phyloP scores from a whole-genome alignment of 2,888 invertebrate species.

The Cetonia aurata region DNA sequence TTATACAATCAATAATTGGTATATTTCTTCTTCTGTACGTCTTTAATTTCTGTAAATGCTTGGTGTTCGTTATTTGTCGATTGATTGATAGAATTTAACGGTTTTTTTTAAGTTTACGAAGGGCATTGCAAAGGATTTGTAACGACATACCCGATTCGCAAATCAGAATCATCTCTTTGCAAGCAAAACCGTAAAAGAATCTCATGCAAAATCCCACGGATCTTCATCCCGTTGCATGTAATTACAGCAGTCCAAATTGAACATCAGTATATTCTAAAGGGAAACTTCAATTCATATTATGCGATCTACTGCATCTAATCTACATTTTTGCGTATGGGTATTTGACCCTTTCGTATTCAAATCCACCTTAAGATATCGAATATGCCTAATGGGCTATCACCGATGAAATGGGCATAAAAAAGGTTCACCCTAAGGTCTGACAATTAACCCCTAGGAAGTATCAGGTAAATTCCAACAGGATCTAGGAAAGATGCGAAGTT shows the following conservation, averaged over 20 bases:
- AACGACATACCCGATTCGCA: neutral
- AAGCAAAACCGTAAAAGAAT: slow-evolving; percentile 25
- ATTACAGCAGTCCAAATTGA: slow-evolving; percentile 55
- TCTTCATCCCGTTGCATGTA: slow-evolving; percentile 61
- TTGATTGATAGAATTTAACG: too few species aligned
- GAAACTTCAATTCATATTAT: slow-evolving; percentile 15
- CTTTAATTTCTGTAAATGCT: too few species aligned
- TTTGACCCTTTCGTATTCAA: slow-evolving; percentile 66
- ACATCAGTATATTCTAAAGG: neutral
- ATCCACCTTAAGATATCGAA: slow-evolving; percentile 65
- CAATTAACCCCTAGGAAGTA: slow-evolving; percentile 34
- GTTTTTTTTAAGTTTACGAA: too few species aligned
- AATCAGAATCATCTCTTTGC: slow-evolving; percentile 22
- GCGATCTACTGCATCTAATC: slow-evolving; percentile 61
- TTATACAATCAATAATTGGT: too few species aligned
- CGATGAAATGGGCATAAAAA: slow-evolving; percentile 41
- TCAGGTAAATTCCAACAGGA: slow-evolving; percentile 34
- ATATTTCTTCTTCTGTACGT: too few species aligned
- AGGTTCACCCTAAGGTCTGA: slow-evolving; percentile 33
- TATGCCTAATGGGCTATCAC: slow-evolving; percentile 67
- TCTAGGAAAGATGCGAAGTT: slow-evolving; percentile 30
- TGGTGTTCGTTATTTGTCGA: too few species aligned
- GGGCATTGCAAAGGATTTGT: too few species aligned
- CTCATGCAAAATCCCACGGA: slow-evolving; percentile 62
- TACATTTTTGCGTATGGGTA: slow-evolving; percentile 65